phyloP scores from a whole-genome alignment of 2,888 invertebrate genomes.

The Sipha maydis region DNA sequence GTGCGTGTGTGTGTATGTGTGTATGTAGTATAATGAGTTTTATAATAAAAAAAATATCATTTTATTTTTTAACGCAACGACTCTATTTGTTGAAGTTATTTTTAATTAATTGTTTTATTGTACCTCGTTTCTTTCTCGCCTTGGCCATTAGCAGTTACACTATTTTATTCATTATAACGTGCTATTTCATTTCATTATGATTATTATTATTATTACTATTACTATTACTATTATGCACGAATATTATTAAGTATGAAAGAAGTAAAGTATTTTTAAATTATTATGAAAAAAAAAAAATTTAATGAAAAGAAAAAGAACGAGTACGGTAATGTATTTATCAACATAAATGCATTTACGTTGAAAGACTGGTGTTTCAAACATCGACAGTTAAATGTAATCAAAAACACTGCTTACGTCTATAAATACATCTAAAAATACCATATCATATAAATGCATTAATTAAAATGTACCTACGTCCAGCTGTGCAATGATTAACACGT shows the following conservation, averaged over 20 bases:
- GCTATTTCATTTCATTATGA: neutral
- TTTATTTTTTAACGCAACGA: slow-evolving; percentile 19
- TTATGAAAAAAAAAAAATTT: neutral
- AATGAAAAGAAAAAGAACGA: neutral
- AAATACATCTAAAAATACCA: neutral
- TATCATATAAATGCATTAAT: neutral
- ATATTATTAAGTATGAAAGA: slow-evolving; percentile 7
- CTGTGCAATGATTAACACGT: too few species aligned
- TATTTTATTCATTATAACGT: slow-evolving; percentile 27
- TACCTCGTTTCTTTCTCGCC: slow-evolving; percentile 12
- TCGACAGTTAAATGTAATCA: neutral
- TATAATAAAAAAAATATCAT: neutral
- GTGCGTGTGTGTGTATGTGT: neutral
- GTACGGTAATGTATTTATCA: neutral
- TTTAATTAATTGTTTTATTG: slow-evolving; percentile 51
- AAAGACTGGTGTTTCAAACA: neutral
- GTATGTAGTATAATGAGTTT: neutral
- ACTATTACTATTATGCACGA: neutral
- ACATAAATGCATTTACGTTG: neutral
- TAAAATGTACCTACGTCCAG: too few species aligned
- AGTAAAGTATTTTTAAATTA: neutral
- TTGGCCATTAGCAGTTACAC: slow-evolving; percentile 29
- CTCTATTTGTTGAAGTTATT: slow-evolving; percentile 41
- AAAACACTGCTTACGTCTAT: neutral
- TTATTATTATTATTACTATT: neutral